Conservation (phyloP, 2,888 invertebrate genomes). For the Cosmia trapezina region DNA sequence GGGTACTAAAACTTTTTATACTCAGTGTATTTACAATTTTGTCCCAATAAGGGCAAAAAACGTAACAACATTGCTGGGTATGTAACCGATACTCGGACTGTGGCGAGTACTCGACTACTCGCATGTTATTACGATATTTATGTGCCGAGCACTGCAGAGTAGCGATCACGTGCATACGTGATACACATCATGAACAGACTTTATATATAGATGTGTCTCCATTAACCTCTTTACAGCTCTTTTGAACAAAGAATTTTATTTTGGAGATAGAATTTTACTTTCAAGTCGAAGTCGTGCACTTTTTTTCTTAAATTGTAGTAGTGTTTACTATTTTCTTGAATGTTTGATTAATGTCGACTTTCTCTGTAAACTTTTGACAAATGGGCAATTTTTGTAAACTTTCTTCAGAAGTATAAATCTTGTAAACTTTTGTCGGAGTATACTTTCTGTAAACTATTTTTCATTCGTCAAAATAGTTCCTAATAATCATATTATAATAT, state of each 20-base stretch:
- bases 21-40: conserved; percentile 11
- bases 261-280: conserved; percentile 34
- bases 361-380: not conserved
- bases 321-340: not conserved
- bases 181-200: conserved; percentile 62
- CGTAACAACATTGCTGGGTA: conserved; percentile 50
- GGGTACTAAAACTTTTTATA: conserved; percentile 11
- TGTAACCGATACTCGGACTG: conserved; percentile 55
- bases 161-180: conserved; percentile 65
- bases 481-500: not conserved
- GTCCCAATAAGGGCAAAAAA: conserved; percentile 49
- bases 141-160: conserved; percentile 37
- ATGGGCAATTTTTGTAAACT: conserved; percentile 14
- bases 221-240: conserved; percentile 57
- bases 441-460: conserved; percentile 10
- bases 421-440: conserved; percentile 5
- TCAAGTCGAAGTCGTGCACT: not conserved
- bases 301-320: not conserved
- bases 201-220: conserved; percentile 59
- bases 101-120: conserved; percentile 43
- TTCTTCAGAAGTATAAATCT: not conserved
- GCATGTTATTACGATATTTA: conserved; percentile 65
- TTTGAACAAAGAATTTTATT: conserved; percentile 43
- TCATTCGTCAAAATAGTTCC: conserved; percentile 6
- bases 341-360: too few relatives aligned